These are phyloP conservation scores for Drosophila greeni DNA, from an alignment of 2,888 invertebrate genomes.

Conservation along the genomic window DNA sequence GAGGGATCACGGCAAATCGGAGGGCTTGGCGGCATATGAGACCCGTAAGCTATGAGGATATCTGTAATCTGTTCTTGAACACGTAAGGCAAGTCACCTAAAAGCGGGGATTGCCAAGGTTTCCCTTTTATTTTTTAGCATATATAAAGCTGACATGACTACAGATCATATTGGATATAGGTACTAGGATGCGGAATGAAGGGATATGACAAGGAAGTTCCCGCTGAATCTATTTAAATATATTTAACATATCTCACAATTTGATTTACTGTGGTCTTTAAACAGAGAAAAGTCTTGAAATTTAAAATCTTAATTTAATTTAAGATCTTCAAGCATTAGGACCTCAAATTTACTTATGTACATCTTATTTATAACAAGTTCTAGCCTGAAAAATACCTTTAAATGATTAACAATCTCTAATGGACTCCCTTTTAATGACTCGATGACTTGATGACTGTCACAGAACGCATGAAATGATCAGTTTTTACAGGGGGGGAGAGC, in stretches of 20 bases:
- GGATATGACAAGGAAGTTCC: background rate
- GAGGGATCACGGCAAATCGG: slow-evolving; percentile 27
- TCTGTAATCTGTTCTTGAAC: background rate
- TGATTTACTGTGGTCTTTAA: background rate
- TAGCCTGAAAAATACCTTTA: background rate
- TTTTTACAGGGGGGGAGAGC: background rate
- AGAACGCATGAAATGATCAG: slow-evolving; percentile 18
- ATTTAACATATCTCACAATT: background rate
- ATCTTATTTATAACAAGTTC: background rate
- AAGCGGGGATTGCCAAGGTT: background rate
- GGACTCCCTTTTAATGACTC: background rate
- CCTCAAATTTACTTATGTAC: background rate
- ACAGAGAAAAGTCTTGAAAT: background rate
- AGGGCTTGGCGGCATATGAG: slow-evolving; percentile 7
- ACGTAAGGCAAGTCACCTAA: slow-evolving; percentile 1
- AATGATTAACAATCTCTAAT: background rate
- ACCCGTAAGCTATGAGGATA: slow-evolving; percentile 9
- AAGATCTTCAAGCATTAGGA: too few relatives aligned
- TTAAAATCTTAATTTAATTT: background rate
- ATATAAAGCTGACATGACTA: background rate
- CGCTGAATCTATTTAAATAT: background rate
- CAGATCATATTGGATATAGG: too few relatives aligned
- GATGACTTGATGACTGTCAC: slow-evolving; percentile 8
- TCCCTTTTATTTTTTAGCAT: background rate
- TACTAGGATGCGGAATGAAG: background rate